Evolutionary conservation across 2,888 invertebrate species (phyloP).

Genomic region (Callosobruchus maculatus): DNA sequence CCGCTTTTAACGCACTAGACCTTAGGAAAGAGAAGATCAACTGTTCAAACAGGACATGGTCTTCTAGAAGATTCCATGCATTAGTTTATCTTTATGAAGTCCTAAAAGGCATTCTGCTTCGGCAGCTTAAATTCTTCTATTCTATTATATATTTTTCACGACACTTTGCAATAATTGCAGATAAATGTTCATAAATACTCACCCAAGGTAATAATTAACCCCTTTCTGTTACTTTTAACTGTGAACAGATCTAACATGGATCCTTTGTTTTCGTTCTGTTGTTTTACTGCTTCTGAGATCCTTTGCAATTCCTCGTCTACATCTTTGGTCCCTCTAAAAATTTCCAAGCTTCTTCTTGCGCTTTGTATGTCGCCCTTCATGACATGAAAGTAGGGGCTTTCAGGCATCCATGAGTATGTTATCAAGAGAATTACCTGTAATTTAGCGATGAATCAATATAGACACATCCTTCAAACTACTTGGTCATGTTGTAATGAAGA

Average conservation of each 20-base stretch:
- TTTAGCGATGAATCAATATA: background rate
- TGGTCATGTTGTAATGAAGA: too few species aligned
- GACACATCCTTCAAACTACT: background rate
- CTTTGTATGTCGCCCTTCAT: conserved; percentile 46
- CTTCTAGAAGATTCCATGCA: too few species aligned
- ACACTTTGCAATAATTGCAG: too few species aligned
- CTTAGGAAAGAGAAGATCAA: too few species aligned
- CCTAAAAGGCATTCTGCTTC: too few species aligned
- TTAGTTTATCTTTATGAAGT: too few species aligned
- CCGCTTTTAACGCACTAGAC: too few species aligned
- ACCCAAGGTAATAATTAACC: conserved; percentile 58
- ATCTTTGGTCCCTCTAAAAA: conserved; percentile 50
- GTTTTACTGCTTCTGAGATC: conserved; percentile 36
- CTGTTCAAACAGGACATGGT: too few species aligned
- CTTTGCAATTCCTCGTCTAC: conserved; percentile 47
- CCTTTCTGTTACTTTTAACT: conserved; percentile 58
- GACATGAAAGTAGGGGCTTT: conserved; percentile 55
- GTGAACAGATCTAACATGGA: conserved; percentile 55
- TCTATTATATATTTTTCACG: too few species aligned
- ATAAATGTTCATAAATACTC: background rate
- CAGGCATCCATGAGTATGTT: conserved; percentile 55
- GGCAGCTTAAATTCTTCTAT: background rate
- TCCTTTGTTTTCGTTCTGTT: conserved; percentile 52
- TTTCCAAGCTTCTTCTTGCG: conserved; percentile 50
- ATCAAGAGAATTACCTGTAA: conserved; percentile 42